Evolutionary conservation across 2,888 invertebrate species (phyloP), one percentile per base, ranked within the genome.

Genomic region (Calliphora vomitoria): DNA sequence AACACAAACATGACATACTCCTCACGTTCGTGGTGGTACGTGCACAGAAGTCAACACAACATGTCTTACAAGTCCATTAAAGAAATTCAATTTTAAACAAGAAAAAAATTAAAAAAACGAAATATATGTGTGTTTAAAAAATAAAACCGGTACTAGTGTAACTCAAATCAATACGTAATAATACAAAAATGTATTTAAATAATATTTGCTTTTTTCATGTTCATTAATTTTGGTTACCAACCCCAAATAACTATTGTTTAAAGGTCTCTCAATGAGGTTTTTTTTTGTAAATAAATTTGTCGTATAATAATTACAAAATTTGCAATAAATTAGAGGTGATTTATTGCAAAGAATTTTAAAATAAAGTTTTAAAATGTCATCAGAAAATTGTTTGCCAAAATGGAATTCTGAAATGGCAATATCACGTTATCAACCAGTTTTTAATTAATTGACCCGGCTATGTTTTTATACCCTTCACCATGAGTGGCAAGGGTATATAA

Each of bases 1-100:
- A 53, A 50, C 55, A 35, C 4, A 64, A 78, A 41, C 47, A 75
- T 35, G 31, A 60, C 15, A 55, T 55, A 68, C 55, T 20, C 25
- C 41, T 25, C 53, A 41, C 66, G 35, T 62, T 50, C 4, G 4
- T 55, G 25, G 4, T 55, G 25, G 66, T 25, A 55, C 78, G 66
- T 78, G 55, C 20, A 13, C 53, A 64, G 35, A 62, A 62, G 20
- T 44, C 44, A 3, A 50, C 20, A 41, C 18, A 60, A 35, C 18
- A 69, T 60, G 79, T 58, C 58, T 60, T 31, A 81, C 6, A 64
- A 64, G 44, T 10, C n/a, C 50, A 25, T 72, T 53, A 6, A 80
- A 80, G 20, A 80, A 80, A 60, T 25, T 15, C 1, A 10, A 71
- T 13, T 44, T 58, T 25, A 4, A 58, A 50, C 50, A 58, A 18